Evolutionary conservation across 2,888 invertebrate genomes (phyloP).

Genomic region (Alentia gelatinosa): DNA sequence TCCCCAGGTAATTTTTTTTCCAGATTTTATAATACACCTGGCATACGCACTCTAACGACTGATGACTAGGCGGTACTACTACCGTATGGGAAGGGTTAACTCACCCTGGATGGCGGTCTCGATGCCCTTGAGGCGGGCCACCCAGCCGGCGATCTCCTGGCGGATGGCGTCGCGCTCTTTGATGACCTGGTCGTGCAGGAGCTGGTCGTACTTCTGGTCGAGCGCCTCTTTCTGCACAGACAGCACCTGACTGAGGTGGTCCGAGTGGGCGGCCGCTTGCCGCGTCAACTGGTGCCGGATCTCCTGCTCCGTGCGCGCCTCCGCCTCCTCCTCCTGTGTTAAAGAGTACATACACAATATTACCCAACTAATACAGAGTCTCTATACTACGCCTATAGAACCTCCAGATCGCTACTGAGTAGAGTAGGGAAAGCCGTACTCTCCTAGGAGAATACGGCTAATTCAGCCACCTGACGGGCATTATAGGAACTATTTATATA

Average conservation of each 20-base stretch:
- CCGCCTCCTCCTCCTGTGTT: constrained; percentile 71
- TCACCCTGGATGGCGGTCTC: constrained; percentile 88
- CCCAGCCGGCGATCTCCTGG: constrained; percentile 86
- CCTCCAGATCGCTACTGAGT: not conserved
- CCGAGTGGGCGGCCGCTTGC: constrained; percentile 92
- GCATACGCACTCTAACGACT: too few relatives aligned
- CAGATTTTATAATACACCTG: too few relatives aligned
- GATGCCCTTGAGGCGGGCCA: constrained; percentile 89
- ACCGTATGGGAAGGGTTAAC: too few relatives aligned
- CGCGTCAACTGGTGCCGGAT: constrained; percentile 89
- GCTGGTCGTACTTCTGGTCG: constrained; percentile 79
- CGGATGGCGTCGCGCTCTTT: constrained; percentile 87
- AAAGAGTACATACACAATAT: too few relatives aligned
- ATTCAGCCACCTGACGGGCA: too few relatives aligned
- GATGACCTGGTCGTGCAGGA: constrained; percentile 85
- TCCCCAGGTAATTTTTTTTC: too few relatives aligned
- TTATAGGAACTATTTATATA: too few relatives aligned
- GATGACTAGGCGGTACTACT: too few relatives aligned
- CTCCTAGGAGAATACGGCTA: too few relatives aligned
- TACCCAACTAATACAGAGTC: too few relatives aligned
- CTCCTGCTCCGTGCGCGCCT: constrained; percentile 84
- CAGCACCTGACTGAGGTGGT: constrained; percentile 84
- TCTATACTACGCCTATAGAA: too few relatives aligned
- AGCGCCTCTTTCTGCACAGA: constrained; percentile 84
- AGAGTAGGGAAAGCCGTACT: not conserved